Evolutionary conservation across 2,888 invertebrate species (phyloP), one percentile per base, ranked within the genome.

Genomic region (Melanostoma scalare): DNA sequence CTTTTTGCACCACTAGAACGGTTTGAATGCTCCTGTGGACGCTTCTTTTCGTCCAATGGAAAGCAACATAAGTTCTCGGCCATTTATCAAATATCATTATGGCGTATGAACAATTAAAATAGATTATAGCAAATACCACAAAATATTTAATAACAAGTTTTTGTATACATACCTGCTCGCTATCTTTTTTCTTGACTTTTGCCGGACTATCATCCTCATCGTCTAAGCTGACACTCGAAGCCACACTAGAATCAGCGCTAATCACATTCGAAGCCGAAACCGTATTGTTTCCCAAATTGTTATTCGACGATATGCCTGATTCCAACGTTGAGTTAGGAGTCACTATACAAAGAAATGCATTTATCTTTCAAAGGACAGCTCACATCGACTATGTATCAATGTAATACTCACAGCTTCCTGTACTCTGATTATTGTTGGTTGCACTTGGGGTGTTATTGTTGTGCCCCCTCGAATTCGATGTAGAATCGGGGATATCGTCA

Each of bases 391-490:
- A 6, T n/a, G 1, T 6, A 0, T 20, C 8, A 31, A 10, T 5
- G 6, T 30, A 33, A 50, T 50, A 87, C 89, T 89, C 91, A 91
- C 91, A 88, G 78, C 89, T 91, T 86, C 91, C 91, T 58, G 90
- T 89, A 86, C 89, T 94, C 88, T 92, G 93, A 90, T 95, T 95
- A 90, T 95, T 96, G 88, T 94, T 94, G 77, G 95, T 95, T 71
- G 95, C 95, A 89, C 94, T 95, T 31, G 95, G 95, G 52, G 96
- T 96, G 90, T 96, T 96, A 90, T 96, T 96, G 89, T 96, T 95
- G 89, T 95, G 94, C 65, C 94, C 95, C 85, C 95, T 92, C 9
- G 92, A 92, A 86, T 92, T 91, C 42, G 94, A 94, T 38, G 94
- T 92, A 46, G 95, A 93, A 87, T 95, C 95, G 4, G 95, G 94